phyloP scores from a whole-genome alignment of 2,888 invertebrate species.

The Hydropsyche betteni region DNA sequence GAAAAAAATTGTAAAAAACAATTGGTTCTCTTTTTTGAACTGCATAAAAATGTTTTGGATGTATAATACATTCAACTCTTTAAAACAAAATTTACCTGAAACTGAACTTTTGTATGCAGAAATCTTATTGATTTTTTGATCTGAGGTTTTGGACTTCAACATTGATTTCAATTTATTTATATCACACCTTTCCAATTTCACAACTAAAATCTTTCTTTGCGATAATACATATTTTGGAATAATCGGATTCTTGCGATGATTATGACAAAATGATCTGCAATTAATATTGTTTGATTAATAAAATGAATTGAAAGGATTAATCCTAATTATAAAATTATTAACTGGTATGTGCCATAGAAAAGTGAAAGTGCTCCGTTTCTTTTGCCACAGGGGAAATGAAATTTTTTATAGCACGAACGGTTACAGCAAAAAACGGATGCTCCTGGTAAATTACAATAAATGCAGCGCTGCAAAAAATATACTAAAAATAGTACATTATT shows the following conservation, averaged over 20 bases:
- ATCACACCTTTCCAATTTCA: neutral
- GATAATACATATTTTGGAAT: conserved; percentile 27
- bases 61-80: too few relatives aligned
- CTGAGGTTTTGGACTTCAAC: too few relatives aligned
- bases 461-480: conserved; percentile 12
- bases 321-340: neutral
- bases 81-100: too few relatives aligned
- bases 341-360: conserved; percentile 33
- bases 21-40: too few relatives aligned
- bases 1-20: too few relatives aligned
- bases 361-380: conserved; percentile 11
- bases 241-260: conserved; percentile 10
- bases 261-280: conserved; percentile 30
- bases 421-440: conserved; percentile 32
- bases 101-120: neutral
- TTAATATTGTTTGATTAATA: neutral
- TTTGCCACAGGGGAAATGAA: conserved; percentile 27
- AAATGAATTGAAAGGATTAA: neutral
- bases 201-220: neutral
- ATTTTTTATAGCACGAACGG: neutral
- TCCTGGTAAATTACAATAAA: conserved; percentile 3
- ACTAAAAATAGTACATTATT: neutral
- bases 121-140: neutral
- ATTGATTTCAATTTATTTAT: too few relatives aligned
- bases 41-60: too few relatives aligned